Base-by-base conservation (phyloP, 2,888 invertebrate species). In the Ectobius pallidus region DNA sequence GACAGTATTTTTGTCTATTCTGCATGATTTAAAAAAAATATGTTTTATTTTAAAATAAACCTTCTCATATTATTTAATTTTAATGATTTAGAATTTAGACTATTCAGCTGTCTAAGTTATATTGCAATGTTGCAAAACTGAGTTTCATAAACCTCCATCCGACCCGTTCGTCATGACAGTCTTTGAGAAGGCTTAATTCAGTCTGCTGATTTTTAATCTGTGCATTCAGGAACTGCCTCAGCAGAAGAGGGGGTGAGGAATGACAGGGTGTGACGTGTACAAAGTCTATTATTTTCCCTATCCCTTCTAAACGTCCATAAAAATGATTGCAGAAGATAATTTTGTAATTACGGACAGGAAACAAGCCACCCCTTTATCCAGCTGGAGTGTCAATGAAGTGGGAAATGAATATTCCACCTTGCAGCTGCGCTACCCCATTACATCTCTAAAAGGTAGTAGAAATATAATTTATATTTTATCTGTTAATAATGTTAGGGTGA, bases 301-400 rank as follows among this genome's bases (percentile, higher is more conserved):
- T 58, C 32, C 16, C 30, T 30, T n/a, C 58, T 58, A 58, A 58
- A 30, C 58, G 58, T 16, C 27, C 58, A 25, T 58, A n/a, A 58
- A 58, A 25, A 58, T 58, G 58, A 58, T 58, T 58, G 58, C 58
- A 30, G n/a, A 58, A 58, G 58, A 58, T 58, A 58, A 58, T 58
- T 58, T 58, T 58, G 58, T 58, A 58, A 58, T 58, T 58, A 58
- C 58, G 58, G 14, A 58, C 58, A 30, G 58, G 58, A 58, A 58
- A 58, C 58, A 30, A 30, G n/a, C n/a, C n/a, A n/a, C n/a, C n/a
- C n/a, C n/a, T n/a, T n/a, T n/a, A n/a, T 30, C 32, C 16, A 16
- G 22, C n/a, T 27, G 4, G 58, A 14, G 25, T 58, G 58, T 30
- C 58, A 30, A 3, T 58, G 58, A 22, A 30, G 6, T 16, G 14